These are phyloP conservation scores for Dendrolimus punctatus DNA, from an alignment of 1,140 invertebrate genomes.

Conservation along the genomic window DNA sequence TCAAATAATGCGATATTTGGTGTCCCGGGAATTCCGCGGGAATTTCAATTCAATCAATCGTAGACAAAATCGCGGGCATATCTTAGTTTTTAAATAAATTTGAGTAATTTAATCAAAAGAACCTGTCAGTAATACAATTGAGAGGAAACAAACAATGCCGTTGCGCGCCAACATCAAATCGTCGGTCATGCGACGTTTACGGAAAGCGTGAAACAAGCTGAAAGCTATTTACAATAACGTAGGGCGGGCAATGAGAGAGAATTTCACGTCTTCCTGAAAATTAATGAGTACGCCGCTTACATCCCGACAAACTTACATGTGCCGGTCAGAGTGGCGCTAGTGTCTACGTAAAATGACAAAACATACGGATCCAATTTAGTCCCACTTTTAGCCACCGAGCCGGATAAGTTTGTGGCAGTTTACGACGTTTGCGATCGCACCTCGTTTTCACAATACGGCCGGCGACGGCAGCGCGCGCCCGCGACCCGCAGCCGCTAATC, in stretches of 20 bases:
- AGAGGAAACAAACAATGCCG: neutral
- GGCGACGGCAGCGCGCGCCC: constrained; percentile 41
- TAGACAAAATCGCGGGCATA: no score
- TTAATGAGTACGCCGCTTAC: constrained; percentile 60
- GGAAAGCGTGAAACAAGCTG: constrained; percentile 39
- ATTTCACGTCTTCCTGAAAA: constrained; percentile 65
- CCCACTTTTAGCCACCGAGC: no score
- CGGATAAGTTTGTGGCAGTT: no score
- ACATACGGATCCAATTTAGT: no score
- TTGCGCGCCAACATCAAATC: neutral
- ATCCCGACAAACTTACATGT: no score
- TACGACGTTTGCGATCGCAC: constrained; percentile 49
- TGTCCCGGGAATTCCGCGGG: no score
- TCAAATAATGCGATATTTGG: no score
- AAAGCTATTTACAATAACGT: constrained; percentile 41
- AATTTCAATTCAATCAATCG: no score
- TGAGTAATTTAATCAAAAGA: no score
- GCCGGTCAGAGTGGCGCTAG: no score
- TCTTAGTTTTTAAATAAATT: no score
- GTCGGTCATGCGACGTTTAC: constrained; percentile 16
- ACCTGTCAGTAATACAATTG: neutral
- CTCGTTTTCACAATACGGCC: constrained; percentile 43
- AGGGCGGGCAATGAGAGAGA: constrained; percentile 45
- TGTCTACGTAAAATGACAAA: no score
- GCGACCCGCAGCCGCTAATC: constrained; percentile 47